phyloP scores from a whole-genome alignment of 2,888 invertebrate species.

The Digitonthophagus gazella region DNA sequence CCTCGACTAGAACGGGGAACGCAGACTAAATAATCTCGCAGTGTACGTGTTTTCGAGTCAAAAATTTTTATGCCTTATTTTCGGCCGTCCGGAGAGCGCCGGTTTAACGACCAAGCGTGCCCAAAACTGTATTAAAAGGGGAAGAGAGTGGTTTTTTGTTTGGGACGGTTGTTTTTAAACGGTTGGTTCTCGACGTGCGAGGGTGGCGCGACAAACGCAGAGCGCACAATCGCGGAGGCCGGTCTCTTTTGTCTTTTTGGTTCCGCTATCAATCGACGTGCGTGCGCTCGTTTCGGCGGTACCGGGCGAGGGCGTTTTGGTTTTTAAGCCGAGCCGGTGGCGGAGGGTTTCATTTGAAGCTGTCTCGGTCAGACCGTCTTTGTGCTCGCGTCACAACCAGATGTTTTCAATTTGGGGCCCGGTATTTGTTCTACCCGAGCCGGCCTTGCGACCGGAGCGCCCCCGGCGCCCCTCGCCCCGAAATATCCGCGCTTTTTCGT shows the following conservation, averaged over 20 bases:
- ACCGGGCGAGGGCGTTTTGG: constrained; percentile 13
- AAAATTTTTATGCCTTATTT: neutral
- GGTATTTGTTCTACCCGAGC: constrained; percentile 41
- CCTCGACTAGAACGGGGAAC: neutral
- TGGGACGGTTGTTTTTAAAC: neutral
- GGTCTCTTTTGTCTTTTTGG: neutral
- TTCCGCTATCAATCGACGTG: neutral
- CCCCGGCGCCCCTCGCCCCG: constrained; percentile 31
- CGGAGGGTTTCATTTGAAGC: constrained; percentile 33
- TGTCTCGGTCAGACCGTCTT: constrained; percentile 49
- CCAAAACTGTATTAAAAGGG: neutral
- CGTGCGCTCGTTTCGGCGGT: neutral
- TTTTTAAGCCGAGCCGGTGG: constrained; percentile 28
- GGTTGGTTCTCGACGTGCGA: neutral
- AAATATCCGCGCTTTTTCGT: neutral
- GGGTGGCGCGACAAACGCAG: neutral
- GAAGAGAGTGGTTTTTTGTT: neutral
- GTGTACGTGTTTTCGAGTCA: neutral
- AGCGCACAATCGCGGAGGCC: neutral
- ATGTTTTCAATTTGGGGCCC: constrained; percentile 50
- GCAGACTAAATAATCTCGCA: neutral
- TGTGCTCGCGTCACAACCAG: constrained; percentile 57
- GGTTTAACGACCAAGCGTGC: neutral
- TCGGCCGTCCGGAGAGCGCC: neutral
- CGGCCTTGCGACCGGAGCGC: constrained; percentile 27